phyloP scores from a whole-genome alignment of 2,797 vertebrate genomes.

The Spondyliosoma cantharus region DNA sequence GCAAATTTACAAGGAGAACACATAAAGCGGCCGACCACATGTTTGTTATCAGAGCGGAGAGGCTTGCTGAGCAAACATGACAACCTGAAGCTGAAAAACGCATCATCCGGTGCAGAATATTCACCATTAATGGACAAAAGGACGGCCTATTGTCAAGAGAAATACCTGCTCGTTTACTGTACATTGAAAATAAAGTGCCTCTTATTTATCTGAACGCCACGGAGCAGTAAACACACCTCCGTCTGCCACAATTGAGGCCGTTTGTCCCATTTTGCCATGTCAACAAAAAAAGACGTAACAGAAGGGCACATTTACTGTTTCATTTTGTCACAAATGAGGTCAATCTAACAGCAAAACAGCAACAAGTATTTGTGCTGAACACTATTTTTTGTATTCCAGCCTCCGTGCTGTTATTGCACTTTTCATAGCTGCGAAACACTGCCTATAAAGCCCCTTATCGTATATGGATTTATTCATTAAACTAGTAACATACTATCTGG shows the following conservation, averaged over 20 bases:
- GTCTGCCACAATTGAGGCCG: not conserved
- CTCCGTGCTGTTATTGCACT: conserved; percentile 3
- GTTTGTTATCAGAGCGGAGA: not conserved
- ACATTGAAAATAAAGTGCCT: conserved; percentile 46
- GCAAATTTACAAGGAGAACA: conserved; percentile 37
- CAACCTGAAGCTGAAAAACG: conserved; percentile 16
- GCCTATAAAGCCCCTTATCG: conserved; percentile 25
- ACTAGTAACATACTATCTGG: conserved; percentile 27
- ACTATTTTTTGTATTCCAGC: not conserved
- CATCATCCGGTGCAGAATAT: conserved; percentile 13
- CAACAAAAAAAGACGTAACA: conserved; percentile 15
- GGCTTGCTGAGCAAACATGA: conserved; percentile 36
- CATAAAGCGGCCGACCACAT: conserved; percentile 28
- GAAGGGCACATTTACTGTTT: not conserved
- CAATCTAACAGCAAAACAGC: conserved; percentile 21
- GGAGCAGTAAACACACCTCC: conserved; percentile 28
- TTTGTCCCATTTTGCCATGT: conserved; percentile 31
- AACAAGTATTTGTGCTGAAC: conserved; percentile 1
- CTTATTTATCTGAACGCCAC: conserved; percentile 24
- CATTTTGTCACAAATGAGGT: conserved; percentile 31
- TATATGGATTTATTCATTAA: conserved; percentile 71
- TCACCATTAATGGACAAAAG: conserved; percentile 30
- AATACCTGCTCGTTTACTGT: conserved; percentile 42
- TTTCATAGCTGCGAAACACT: not conserved
- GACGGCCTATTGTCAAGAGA: conserved; percentile 8